A percentile compares a stretch with the other conserved stretches of the same genome.
phyloP scores from a whole-genome alignment of 2,888 invertebrate genomes.

The Acleris cristana region DNA sequence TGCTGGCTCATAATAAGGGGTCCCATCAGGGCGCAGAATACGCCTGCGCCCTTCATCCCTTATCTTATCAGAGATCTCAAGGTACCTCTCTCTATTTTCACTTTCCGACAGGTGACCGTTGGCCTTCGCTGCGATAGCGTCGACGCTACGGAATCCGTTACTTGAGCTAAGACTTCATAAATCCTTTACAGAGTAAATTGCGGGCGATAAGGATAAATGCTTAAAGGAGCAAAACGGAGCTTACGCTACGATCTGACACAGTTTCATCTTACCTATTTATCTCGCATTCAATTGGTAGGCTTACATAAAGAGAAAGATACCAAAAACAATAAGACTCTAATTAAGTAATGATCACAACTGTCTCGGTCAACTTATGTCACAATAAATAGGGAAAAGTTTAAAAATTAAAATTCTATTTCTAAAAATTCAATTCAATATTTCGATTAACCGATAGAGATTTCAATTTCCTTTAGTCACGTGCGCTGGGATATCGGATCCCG shows the following conservation, averaged over 20 bases:
- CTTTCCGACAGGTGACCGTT: conserved; percentile 39
- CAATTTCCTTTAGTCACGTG: conserved; percentile 83
- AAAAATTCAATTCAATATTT: conserved; percentile 73
- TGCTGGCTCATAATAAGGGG: conserved; percentile 78
- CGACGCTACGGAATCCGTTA: not conserved
- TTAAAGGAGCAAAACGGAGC: not conserved
- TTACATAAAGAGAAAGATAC: no score
- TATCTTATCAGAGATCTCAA: conserved; percentile 62
- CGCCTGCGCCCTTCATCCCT: conserved; percentile 54
- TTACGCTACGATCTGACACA: not conserved
- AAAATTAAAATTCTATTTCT: conserved; percentile 60
- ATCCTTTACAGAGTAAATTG: conserved; percentile 16
- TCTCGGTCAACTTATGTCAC: conserved; percentile 2
- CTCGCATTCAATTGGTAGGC: no score
- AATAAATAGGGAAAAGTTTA: conserved; percentile 1
- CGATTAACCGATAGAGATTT: conserved; percentile 82
- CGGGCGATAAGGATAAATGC: conserved; percentile 1
- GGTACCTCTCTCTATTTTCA: conserved; percentile 34
- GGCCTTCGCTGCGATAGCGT: conserved; percentile 21
- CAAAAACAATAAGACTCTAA: no score
- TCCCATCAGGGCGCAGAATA: conserved; percentile 55
- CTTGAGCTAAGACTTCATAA: conserved; percentile 26
- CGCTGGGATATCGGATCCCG: conserved; percentile 78
- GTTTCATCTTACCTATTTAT: no score
- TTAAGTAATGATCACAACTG: not conserved